These are phyloP conservation scores for Troides oblongomaculatus DNA, from an alignment of 2,888 invertebrate genomes.

Conservation along the genomic window DNA sequence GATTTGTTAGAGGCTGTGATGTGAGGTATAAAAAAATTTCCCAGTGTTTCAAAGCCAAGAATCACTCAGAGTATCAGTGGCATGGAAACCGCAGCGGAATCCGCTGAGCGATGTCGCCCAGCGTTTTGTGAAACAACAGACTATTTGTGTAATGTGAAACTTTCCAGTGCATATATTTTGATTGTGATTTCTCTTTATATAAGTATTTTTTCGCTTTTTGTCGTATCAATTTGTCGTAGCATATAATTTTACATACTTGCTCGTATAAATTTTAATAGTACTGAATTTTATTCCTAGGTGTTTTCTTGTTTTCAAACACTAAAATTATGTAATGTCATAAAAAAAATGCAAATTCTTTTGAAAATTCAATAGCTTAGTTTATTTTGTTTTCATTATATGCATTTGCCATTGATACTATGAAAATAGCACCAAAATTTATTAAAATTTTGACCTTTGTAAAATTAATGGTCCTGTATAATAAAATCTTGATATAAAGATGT, in stretches of 20 bases:
- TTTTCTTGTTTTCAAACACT: neutral
- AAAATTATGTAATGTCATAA: neutral
- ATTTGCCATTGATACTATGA: too few species aligned
- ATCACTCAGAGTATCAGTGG: slow-evolving; percentile 9
- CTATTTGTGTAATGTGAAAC: neutral
- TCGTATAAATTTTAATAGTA: neutral
- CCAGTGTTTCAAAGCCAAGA: slow-evolving; percentile 6
- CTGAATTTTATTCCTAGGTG: neutral
- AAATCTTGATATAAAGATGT: neutral
- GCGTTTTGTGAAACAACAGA: neutral
- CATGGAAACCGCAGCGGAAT: slow-evolving; percentile 20
- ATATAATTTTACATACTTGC: neutral
- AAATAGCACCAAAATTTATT: too few species aligned
- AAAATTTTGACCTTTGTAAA: too few species aligned
- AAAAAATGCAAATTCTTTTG: too few species aligned
- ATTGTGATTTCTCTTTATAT: too few species aligned
- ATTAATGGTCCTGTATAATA: neutral
- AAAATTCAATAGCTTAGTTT: too few species aligned
- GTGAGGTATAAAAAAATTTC: slow-evolving; percentile 12
- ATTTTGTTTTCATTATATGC: too few species aligned
- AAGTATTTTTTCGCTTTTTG: too few species aligned
- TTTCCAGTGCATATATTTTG: neutral
- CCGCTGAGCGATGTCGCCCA: slow-evolving; percentile 10
- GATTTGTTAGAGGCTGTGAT: neutral
- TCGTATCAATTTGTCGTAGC: too few species aligned